These are phyloP conservation scores for Cryptotermes secundus DNA, from an alignment of 1,140 invertebrate genomes.

Conservation along the genomic window DNA sequence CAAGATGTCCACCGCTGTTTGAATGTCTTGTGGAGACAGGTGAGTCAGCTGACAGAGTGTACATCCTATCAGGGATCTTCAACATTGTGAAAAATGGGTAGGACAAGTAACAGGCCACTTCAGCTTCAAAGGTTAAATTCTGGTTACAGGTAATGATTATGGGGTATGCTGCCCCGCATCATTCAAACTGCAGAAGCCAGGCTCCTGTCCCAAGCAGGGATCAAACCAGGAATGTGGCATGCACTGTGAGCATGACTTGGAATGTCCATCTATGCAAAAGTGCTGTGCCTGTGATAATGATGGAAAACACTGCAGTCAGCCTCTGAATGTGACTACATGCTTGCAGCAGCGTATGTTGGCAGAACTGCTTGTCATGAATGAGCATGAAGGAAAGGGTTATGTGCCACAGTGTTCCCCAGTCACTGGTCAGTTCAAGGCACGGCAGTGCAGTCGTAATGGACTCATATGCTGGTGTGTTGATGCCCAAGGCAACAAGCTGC, in stretches of 20 bases:
- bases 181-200: conserved; percentile 70
- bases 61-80: background rate
- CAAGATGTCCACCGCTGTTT: conserved; percentile 77
- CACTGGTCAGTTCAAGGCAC: conserved; percentile 64
- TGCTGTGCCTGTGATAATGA: conserved; percentile 72
- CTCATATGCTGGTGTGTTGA: conserved; percentile 87
- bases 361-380: conserved; percentile 72
- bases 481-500: conserved; percentile 66
- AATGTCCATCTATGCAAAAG: conserved; percentile 76
- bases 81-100: background rate
- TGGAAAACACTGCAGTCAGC: conserved; percentile 65
- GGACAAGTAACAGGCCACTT: background rate
- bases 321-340: conserved; percentile 68
- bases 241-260: conserved; percentile 71
- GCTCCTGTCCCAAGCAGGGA: conserved; percentile 63
- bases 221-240: conserved; percentile 56
- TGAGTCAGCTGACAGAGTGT: conserved; percentile 40
- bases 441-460: conserved; percentile 79
- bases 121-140: too few species aligned
- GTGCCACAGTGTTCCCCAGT: conserved; percentile 72
- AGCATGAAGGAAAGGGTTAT: conserved; percentile 76
- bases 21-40: conserved; percentile 72
- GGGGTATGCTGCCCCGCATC: conserved; percentile 83
- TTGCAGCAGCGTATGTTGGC: conserved; percentile 73
- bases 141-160: conserved; percentile 68